Evolutionary conservation across 2,797 vertebrate genomes (phyloP), one percentile per base, ranked within the genome.

Genomic region (Meriones psammophilus): DNA sequence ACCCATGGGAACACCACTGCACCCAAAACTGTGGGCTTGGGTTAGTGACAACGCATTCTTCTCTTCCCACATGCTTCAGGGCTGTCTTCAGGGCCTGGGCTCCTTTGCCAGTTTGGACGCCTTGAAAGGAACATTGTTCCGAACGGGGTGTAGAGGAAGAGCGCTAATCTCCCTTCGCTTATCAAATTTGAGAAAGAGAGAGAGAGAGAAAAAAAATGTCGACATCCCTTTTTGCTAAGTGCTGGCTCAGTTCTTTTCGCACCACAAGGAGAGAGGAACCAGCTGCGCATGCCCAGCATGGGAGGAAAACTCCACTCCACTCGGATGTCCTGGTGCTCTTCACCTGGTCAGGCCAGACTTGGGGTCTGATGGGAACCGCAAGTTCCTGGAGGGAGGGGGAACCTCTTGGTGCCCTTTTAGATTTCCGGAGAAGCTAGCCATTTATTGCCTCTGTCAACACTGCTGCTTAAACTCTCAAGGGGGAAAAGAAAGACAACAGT

Each of bases 161-260:
- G 97, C 96, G 88, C 92, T 98, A 96, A 94, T 96, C 97, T 85
- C 94, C 68, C 10, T 0, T 94, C 87, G 92, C 92, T 95, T 96
- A 97, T 97, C 83, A 96, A 97, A 95, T 97, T 91, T 96, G 94
- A 96, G 95, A 95, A 93, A 98, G 95, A 95, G 94, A 98, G 98
- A 97, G 97, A 95, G 92, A 96, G 39, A 39, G 39, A 39, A 3
- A 98, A 98, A 98, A 98, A 96, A 95, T 94, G 94, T 97, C 97
- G 98, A 97, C 95, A 94, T 86, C 64, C 64, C 91, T 91, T 33
- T 98, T 97, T 89, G 94, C 95, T 92, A 83, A 96, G 92, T 98
- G 97, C 95, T 95, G 71, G 84, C 90, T 97, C 96, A 81, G 36
- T 96, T 97, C 85, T 94, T 97, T 76, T 80, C 78, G 64, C 84